Conservation (phyloP, 2,797 vertebrate genomes). For the Lophura swinhoii region DNA sequence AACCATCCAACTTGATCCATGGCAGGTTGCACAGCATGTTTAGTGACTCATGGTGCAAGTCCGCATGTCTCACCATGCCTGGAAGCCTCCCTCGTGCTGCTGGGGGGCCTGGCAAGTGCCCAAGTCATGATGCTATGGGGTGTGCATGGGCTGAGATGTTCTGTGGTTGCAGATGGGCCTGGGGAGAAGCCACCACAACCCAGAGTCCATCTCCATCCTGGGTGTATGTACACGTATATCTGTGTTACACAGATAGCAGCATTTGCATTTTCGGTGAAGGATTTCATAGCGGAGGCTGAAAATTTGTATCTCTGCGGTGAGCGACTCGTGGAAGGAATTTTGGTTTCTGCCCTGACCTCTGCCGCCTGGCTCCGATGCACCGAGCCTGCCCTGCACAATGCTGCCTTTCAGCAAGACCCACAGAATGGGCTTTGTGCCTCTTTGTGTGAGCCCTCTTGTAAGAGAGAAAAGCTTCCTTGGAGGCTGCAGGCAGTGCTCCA, state of each 20-base stretch:
- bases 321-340: background rate
- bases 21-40: fast-evolving
- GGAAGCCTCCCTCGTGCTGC: fast-evolving
- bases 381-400: background rate
- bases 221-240: fast-evolving
- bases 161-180: background rate
- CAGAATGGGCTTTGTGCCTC: conserved; percentile 55
- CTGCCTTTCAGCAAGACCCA: conserved; percentile 51
- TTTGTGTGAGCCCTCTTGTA: conserved; percentile 22
- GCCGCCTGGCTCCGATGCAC: fast-evolving
- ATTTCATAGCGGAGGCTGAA: background rate
- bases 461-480: conserved; percentile 10
- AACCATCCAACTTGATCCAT: background rate
- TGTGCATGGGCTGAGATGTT: background rate
- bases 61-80: fast-evolving
- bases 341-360: background rate
- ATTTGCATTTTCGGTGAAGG: background rate
- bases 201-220: background rate
- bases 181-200: background rate
- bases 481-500: background rate
- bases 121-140: too few species aligned
- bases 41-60: fast-evolving
- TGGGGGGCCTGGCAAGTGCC: fast-evolving
- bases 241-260: background rate
- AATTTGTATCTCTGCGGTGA: background rate